phyloP scores from a whole-genome alignment of 2,888 invertebrate species.

The Perizoma flavofasciatum region DNA sequence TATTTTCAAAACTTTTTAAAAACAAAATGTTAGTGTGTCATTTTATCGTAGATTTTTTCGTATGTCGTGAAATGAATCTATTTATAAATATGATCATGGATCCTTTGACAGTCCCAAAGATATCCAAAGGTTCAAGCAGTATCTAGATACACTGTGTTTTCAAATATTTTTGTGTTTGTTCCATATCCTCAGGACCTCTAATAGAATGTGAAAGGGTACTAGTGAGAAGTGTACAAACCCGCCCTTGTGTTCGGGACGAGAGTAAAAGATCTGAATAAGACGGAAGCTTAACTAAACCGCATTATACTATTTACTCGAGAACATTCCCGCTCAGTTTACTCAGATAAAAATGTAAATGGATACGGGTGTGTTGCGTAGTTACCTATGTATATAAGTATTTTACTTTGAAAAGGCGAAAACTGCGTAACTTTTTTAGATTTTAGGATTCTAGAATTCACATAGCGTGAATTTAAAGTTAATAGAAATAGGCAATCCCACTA shows the following conservation, averaged over 20 bases:
- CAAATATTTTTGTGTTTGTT: background rate
- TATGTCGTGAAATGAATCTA: too few relatives aligned
- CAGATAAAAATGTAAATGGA: conserved; percentile 16
- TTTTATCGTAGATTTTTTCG: background rate
- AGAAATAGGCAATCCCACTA: too few relatives aligned
- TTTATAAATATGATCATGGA: too few relatives aligned
- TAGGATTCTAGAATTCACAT: too few relatives aligned
- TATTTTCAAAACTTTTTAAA: too few relatives aligned
- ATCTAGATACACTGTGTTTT: too few relatives aligned
- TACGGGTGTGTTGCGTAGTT: conserved; percentile 11
- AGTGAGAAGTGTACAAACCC: conserved; percentile 43
- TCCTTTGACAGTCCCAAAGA: background rate
- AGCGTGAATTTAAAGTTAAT: too few relatives aligned
- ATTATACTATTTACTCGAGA: conserved; percentile 43
- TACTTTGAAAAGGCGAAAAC: conserved; percentile 14
- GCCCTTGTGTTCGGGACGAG: conserved; percentile 43
- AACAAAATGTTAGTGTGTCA: too few relatives aligned
- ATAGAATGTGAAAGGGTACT: conserved; percentile 33
- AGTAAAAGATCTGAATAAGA: conserved; percentile 48
- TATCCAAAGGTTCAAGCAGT: background rate
- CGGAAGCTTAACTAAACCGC: conserved; percentile 45
- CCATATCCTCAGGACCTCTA: conserved; percentile 4
- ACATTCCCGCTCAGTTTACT: conserved; percentile 18
- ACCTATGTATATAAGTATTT: conserved; percentile 19
- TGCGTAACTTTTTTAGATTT: conserved; percentile 5